These are phyloP conservation scores for Phthorimaea operculella DNA, from an alignment of 1,140 invertebrate genomes.

Conservation along the genomic window DNA sequence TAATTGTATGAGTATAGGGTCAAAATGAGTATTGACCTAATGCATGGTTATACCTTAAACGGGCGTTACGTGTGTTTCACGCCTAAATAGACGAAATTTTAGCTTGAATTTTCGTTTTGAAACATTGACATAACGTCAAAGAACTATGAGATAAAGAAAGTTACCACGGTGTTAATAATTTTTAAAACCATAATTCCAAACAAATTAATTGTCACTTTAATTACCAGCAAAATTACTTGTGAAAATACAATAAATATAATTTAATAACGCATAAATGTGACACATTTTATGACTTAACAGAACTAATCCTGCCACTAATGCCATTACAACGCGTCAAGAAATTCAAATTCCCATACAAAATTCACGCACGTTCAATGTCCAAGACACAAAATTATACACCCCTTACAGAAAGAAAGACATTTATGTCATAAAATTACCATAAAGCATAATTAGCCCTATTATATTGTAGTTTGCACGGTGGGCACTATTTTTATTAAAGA, in stretches of 20 bases:
- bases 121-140: too few relatives aligned
- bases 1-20: too few relatives aligned
- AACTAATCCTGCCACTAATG: constrained; percentile 21
- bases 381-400: constrained; percentile 48
- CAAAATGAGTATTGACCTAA: too few relatives aligned
- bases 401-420: constrained; percentile 35
- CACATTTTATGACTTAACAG: constrained; percentile 7
- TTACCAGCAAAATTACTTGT: background rate
- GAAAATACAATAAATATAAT: background rate
- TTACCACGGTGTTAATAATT: too few relatives aligned
- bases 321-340: constrained; percentile 22
- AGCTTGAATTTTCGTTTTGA: too few relatives aligned
- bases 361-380: constrained; percentile 16
- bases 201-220: background rate
- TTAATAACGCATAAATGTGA: background rate
- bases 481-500: constrained; percentile 31
- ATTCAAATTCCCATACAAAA: constrained; percentile 44
- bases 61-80: too few relatives aligned
- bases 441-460: constrained; percentile 58
- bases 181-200: too few relatives aligned
- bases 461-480: constrained; percentile 50
- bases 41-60: too few relatives aligned
- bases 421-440: constrained; percentile 58
- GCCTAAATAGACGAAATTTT: too few relatives aligned
- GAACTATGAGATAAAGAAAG: too few relatives aligned